Base-by-base conservation (phyloP, 2,797 vertebrate genomes). In the Gallirallus australis region DNA sequence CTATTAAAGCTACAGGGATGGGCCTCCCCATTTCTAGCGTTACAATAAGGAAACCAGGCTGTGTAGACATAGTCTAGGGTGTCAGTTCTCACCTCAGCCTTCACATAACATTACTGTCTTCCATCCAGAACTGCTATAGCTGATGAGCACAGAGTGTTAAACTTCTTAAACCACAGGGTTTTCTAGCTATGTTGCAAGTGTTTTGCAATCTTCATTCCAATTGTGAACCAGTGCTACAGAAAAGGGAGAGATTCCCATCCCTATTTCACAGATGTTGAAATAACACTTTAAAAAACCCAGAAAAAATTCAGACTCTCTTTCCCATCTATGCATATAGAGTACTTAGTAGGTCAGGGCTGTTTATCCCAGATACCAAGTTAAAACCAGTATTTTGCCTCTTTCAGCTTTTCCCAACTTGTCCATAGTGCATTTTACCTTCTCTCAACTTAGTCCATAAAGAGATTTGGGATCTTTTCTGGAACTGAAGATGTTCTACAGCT, bases 391-490 rank as follows among this genome's bases (percentile, higher is more conserved):
- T 89, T 90, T 79, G 57, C 64, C 28, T 89, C 68, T 87, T 91
- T 94, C 87, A 88, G 71, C 72, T 94, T 95, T 94, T 91, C 79
- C 82, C 64, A 85, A 33, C 76, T 91, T 87, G 82, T 95, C 69
- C 71, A 39, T 84, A 84, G 71, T 73, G 56, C 64, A 64, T 91
- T 94, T 96, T 94, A 79, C 86, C 83, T 92, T 96, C 89, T 94
- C 57, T 96, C 87, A 53, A 50, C 65, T 91, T 86, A 90, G 75
- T 91, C 87, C 82, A 96, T 96, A 95, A 96, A 97, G 95, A 95
- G 94, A 91, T 95, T 96, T 96, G 93, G 94, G 94, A 95, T 95
- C 71, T 90, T 94, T 94, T 94, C 60, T 87, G 86, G 86, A 92
- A 96, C 80, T 60, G 94, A 96, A 84, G 91, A 95, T 87, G 89